A percentile compares a stretch with the other conserved stretches of the same genome.
Evolutionary conservation across 2,797 vertebrate species (phyloP).

Genomic region (Notolepis coatsorum): DNA sequence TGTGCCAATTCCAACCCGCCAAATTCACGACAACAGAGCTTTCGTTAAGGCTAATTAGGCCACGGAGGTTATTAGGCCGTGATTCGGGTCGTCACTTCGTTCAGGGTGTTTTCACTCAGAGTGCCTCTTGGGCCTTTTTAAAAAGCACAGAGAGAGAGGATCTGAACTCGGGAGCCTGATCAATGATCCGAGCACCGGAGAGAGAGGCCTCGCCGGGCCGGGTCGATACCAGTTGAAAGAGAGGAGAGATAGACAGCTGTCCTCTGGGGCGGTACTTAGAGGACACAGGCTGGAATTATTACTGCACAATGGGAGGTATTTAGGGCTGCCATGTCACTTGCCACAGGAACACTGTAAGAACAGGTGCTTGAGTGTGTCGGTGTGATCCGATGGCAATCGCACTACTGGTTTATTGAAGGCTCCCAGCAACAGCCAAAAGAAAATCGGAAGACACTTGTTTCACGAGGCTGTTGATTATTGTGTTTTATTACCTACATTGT

Average conservation of each 20-base stretch:
- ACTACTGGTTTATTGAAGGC: too few species aligned
- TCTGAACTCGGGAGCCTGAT: conserved; percentile 54
- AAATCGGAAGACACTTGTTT: too few species aligned
- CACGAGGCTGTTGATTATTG: too few species aligned
- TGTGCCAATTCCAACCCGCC: conserved; percentile 27
- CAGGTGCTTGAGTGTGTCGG: too few species aligned
- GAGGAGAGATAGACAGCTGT: neutral
- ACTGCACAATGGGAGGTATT: conserved; percentile 20
- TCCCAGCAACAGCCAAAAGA: too few species aligned
- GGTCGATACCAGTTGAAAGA: conserved; percentile 58
- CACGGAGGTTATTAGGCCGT: conserved; percentile 36
- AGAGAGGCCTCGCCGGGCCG: conserved; percentile 27
- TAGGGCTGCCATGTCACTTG: conserved; percentile 15
- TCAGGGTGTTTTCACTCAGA: conserved; percentile 39
- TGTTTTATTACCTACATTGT: too few species aligned
- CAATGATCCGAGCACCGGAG: conserved; percentile 58
- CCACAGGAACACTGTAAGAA: conserved; percentile 13
- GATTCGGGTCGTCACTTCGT: conserved; percentile 38
- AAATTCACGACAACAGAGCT: conserved; percentile 44
- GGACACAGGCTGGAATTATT: conserved; percentile 51
- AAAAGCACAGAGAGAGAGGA: conserved; percentile 45
- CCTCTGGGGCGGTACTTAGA: neutral
- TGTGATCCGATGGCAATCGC: too few species aligned
- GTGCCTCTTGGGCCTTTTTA: conserved; percentile 61
- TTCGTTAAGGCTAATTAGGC: conserved; percentile 66